Evolutionary conservation across 2,888 invertebrate genomes (phyloP).

Genomic region (Sabatieria punctata): DNA sequence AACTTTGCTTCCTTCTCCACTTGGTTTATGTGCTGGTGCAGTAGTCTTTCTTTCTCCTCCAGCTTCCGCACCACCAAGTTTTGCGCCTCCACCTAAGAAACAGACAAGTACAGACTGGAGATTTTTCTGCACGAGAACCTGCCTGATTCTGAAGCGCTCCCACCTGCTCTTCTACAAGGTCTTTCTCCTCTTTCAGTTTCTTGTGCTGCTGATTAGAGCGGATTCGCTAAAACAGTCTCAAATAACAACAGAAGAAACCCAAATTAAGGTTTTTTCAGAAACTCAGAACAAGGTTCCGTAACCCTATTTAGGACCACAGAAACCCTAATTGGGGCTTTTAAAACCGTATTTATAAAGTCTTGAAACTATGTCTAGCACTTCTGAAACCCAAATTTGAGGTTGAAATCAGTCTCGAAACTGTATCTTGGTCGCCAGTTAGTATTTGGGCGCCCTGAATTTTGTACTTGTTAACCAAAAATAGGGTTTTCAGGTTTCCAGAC

Average conservation of each 20-base stretch:
- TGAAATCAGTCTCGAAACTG: too few species aligned
- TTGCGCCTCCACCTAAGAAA: constrained; percentile 64
- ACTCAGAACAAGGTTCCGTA: too few species aligned
- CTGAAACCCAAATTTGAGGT: too few species aligned
- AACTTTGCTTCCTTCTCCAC: constrained; percentile 68
- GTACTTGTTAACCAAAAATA: too few species aligned
- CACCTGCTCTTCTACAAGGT: constrained; percentile 70
- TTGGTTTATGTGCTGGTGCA: constrained; percentile 74
- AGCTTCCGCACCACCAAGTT: constrained; percentile 77
- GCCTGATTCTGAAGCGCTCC: constrained; percentile 53
- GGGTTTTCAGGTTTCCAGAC: too few species aligned
- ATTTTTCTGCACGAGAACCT: too few species aligned
- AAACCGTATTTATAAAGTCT: too few species aligned
- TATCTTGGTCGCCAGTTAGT: too few species aligned
- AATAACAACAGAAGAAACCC: neutral
- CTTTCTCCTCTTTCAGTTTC: constrained; percentile 78
- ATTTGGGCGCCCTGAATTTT: too few species aligned
- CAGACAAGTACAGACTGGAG: too few species aligned
- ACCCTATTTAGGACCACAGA: too few species aligned
- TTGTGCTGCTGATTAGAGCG: constrained; percentile 90
- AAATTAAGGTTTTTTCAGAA: neutral
- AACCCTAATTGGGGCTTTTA: neutral
- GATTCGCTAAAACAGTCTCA: constrained; percentile 46
- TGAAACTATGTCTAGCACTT: too few species aligned
- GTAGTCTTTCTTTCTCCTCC: constrained; percentile 82